Conservation (phyloP, 1,140 invertebrate genomes). For the Antheraea pernyi region DNA sequence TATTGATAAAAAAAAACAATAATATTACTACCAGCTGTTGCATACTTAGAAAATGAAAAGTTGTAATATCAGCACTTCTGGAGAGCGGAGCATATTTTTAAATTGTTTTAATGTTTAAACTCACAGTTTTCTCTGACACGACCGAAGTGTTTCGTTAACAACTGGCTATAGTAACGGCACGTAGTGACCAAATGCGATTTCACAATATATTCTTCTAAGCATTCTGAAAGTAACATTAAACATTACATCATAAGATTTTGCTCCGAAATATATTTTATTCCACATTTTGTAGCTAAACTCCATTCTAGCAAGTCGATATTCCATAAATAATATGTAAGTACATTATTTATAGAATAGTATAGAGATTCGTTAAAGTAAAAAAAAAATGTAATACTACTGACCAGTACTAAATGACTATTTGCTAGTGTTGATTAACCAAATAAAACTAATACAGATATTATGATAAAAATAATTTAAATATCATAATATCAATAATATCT, state of each 20-base stretch:
- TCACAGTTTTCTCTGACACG: slow-evolving; percentile 46
- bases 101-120: slow-evolving; percentile 12
- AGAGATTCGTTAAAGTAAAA: too few relatives aligned
- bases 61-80: too few relatives aligned
- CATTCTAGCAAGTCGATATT: neutral
- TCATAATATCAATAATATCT: too few relatives aligned
- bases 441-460: too few relatives aligned
- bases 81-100: neutral
- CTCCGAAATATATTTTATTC: neutral
- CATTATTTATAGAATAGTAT: too few relatives aligned
- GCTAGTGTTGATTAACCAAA: too few relatives aligned
- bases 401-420: too few relatives aligned
- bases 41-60: too few relatives aligned
- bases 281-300: neutral
- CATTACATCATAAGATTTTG: neutral
- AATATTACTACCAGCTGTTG: too few relatives aligned
- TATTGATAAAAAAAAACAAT: too few relatives aligned
- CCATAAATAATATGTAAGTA: neutral
- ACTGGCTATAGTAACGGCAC: slow-evolving; percentile 44
- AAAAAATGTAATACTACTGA: too few relatives aligned
- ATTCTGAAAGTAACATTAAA: neutral
- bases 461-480: too few relatives aligned
- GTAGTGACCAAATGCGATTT: slow-evolving; percentile 30
- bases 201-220: slow-evolving; percentile 22
- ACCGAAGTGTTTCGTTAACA: slow-evolving; percentile 39